A percentile compares a stretch with the other conserved stretches of the same genome.
These are phyloP conservation scores for Rhogogaster chlorosoma DNA, from an alignment of 2,888 invertebrate species.

Conservation along the genomic window DNA sequence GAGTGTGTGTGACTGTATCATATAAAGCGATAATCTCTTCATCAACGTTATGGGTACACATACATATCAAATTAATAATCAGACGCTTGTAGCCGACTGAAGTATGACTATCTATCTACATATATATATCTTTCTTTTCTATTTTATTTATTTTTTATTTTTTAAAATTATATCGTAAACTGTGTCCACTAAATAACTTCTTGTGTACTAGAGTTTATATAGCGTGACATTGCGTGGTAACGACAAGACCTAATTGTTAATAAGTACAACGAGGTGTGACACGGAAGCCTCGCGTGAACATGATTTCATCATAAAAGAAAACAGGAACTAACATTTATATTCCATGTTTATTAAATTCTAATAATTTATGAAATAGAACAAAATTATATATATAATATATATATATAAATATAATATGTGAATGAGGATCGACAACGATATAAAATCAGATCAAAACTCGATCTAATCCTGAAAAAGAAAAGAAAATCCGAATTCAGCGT, in stretches of 20 bases:
- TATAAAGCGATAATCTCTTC: neutral
- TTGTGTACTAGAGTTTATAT: neutral
- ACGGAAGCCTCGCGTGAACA: slow-evolving; percentile 32
- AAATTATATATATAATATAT: neutral
- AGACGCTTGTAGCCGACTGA: neutral
- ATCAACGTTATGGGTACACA: neutral
- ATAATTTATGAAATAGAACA: neutral
- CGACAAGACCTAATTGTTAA: slow-evolving; percentile 29
- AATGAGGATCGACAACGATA: neutral
- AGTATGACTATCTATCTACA: neutral
- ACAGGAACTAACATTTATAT: neutral
- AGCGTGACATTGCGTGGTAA: slow-evolving; percentile 8
- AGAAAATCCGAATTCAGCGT: neutral
- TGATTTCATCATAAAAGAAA: neutral
- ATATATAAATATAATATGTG: too few relatives aligned
- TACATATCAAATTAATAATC: slow-evolving; percentile 14
- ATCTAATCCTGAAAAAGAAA: neutral
- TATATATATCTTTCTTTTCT: neutral
- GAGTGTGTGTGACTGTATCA: neutral
- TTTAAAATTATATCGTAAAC: neutral
- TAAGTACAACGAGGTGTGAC: slow-evolving; percentile 30
- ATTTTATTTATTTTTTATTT: neutral
- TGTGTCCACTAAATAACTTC: neutral
- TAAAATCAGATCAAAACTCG: neutral
- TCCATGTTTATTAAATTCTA: neutral